These are phyloP conservation scores for Pangasius sanitwongsei DNA, from an alignment of 2,797 vertebrate genomes.

Conservation along the genomic window DNA sequence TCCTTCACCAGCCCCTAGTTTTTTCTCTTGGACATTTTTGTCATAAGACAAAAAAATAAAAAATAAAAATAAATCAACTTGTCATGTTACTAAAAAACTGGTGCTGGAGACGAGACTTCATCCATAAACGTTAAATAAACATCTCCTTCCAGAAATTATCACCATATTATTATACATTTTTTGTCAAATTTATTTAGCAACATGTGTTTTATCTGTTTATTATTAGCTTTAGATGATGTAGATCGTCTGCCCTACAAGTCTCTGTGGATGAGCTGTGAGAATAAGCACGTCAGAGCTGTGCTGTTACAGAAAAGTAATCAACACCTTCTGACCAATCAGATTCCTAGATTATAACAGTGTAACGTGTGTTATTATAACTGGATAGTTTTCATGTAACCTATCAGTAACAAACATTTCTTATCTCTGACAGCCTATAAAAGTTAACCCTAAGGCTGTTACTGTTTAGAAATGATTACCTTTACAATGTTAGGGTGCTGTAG, in stretches of 20 bases:
- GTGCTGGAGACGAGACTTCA: not conserved
- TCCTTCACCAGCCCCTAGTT: not conserved
- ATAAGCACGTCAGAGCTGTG: not conserved
- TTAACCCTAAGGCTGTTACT: too few relatives aligned
- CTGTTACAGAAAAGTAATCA: not conserved
- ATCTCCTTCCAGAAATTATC: not conserved
- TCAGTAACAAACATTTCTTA: not conserved
- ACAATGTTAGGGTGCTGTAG: slow-evolving; percentile 86
- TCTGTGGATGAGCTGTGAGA: not conserved
- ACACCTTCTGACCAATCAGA: not conserved
- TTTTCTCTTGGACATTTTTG: not conserved
- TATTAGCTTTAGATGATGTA: not conserved
- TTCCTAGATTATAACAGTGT: not conserved
- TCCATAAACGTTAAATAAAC: not conserved
- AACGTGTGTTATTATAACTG: not conserved
- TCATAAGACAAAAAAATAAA: not conserved
- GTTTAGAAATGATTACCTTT: slow-evolving; percentile 25
- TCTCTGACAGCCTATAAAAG: not conserved
- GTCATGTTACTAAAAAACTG: not conserved
- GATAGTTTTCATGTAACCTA: not conserved
- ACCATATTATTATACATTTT: too few relatives aligned
- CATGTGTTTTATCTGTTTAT: not conserved
- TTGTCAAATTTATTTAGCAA: not conserved
- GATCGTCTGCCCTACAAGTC: too few relatives aligned
- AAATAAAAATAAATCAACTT: not conserved